Conservation (phyloP, 2,113 vertebrate genomes). For the Pseudorectes ferrugineus region DNA sequence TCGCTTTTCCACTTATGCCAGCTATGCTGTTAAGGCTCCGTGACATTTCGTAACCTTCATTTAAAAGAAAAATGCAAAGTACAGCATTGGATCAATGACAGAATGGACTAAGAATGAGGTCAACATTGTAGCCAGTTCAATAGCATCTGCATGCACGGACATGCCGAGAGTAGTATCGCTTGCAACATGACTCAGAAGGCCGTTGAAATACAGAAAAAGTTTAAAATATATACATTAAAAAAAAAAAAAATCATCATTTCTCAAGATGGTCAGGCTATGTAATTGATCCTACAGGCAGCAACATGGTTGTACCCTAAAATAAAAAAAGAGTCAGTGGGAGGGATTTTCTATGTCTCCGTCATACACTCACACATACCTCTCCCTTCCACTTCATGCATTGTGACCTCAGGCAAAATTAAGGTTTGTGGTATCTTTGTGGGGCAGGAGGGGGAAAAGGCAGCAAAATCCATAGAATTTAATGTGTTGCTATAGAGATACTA, state of each 20-base stretch:
- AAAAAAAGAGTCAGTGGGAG: constrained; percentile 4
- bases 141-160: constrained; percentile 76
- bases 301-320: constrained; percentile 40
- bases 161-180: constrained; percentile 73
- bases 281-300: constrained; percentile 42
- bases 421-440: background rate
- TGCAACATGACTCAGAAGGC: constrained; percentile 59
- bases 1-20: constrained; percentile 82
- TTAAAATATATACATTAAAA: background rate
- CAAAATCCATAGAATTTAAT: constrained; percentile 2
- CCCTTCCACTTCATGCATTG: constrained; percentile 25
- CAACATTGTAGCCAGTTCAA: constrained; percentile 66
- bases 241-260: background rate
- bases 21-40: constrained; percentile 88
- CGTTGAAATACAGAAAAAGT: constrained; percentile 20
- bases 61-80: constrained; percentile 83
- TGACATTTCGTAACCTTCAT: constrained; percentile 88
- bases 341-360: background rate
- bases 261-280: background rate
- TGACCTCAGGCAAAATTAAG: constrained; percentile 29
- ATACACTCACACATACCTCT: background rate
- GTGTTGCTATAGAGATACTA: constrained; percentile 81
- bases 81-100: constrained; percentile 74
- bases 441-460: background rate
- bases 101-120: constrained; percentile 84